These are phyloP conservation scores for Melospiza georgiana DNA, from an alignment of 2,113 vertebrate genomes.

Conservation along the genomic window DNA sequence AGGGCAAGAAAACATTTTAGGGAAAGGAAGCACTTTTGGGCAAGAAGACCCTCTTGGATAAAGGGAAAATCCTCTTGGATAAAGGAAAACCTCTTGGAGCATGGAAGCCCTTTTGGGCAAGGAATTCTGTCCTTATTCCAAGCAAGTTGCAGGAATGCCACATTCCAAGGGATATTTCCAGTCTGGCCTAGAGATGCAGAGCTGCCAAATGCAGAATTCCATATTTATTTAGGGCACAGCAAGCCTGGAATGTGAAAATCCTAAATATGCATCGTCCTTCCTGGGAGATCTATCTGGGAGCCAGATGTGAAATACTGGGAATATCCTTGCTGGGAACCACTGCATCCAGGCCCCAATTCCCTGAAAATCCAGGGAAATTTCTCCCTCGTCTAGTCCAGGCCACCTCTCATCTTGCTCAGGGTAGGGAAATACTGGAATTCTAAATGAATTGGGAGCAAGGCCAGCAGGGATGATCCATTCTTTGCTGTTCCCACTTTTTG, in stretches of 20 bases:
- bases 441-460: background rate
- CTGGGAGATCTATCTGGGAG: background rate
- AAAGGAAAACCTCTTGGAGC: background rate
- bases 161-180: rapidly evolving
- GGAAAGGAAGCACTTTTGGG: background rate
- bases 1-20: background rate
- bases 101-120: background rate
- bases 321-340: background rate
- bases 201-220: rapidly evolving
- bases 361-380: background rate
- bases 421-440: background rate
- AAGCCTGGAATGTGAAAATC: background rate
- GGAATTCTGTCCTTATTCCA: background rate
- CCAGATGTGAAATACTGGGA: background rate
- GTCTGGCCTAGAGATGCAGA: rapidly evolving
- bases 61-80: background rate
- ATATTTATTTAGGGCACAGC: rapidly evolving
- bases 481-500: background rate
- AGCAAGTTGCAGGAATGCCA: background rate
- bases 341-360: background rate
- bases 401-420: background rate
- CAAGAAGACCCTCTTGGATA: background rate
- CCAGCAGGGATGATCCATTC: too few species aligned
- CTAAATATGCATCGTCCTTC: rapidly evolving
- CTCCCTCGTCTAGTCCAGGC: background rate